Evolutionary conservation across 1,140 invertebrate species (phyloP), one percentile per base, ranked within the genome.

Genomic region (Chironomus striatipennis): DNA sequence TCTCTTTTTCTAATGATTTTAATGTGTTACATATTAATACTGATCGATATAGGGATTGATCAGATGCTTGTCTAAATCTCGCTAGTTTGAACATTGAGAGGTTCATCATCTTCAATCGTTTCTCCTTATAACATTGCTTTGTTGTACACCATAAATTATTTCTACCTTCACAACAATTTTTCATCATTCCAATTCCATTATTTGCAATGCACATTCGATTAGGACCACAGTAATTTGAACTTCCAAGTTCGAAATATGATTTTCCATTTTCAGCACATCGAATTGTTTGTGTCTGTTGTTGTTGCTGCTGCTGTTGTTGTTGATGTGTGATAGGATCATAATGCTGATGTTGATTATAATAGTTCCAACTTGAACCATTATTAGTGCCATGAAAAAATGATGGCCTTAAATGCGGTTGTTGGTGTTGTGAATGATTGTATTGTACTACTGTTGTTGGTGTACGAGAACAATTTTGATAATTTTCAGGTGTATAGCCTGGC

Each of bases 1-100:
- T 92, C 82, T 97, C 95, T 34, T 91, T 87, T 84, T 97, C 95
- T 77, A 98, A 91, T 78, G 91, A 88, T 80, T 95, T 90, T 73
- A 97, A 82, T 8, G 95, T 97, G 82, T 97, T 98, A 84, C 94
- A 96, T 77, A 98, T 96, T 64, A 98, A 89, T 77, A 98, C 96
- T 6, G 94, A 97, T 64, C 94, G 88, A 74, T 93, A 88, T n/a
- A 98, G 85, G 75, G 91, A 93, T 15, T 95, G 94, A 81, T 97
- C 95, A 2, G 92, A 90, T 76, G 91, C 93, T 82, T 95, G 93
- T 20, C 93, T 87, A 78, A 93, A 93, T 78, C 92, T 87, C 76
- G 92, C 92, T 75, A 98, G 84, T 83, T 98, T 98, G 81, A 91
- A 91, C 89, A 97, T 94, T 74, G 94, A 96, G 67, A 97, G 88